Conservation (phyloP, 2,888 invertebrate species). For the Leptinotarsa juncta region DNA sequence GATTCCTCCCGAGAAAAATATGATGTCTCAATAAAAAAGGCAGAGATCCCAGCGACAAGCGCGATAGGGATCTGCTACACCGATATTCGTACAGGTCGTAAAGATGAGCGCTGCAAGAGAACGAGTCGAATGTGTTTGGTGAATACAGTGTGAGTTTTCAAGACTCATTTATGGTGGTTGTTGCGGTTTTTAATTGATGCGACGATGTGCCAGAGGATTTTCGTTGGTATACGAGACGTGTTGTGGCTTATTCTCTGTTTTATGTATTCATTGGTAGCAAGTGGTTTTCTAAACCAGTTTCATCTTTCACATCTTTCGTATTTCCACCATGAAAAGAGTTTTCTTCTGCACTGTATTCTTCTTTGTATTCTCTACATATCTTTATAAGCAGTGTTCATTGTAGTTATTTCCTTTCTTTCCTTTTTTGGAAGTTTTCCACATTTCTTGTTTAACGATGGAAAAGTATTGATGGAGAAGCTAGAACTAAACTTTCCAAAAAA, state of each 20-base stretch:
- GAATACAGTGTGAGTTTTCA: conserved; percentile 26
- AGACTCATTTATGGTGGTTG: conserved; percentile 20
- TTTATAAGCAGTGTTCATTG: no score
- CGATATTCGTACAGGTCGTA: conserved; percentile 56
- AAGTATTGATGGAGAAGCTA: no score
- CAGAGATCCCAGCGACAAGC: conserved; percentile 48
- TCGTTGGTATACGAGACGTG: background rate
- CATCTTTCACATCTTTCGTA: no score
- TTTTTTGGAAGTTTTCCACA: no score
- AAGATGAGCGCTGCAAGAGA: conserved; percentile 41
- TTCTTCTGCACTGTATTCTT: no score
- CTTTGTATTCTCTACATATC: no score
- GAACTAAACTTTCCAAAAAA: no score
- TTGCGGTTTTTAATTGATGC: conserved; percentile 9
- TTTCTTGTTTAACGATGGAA: no score
- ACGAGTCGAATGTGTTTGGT: conserved; percentile 35
- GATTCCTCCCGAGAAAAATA: conserved; percentile 46
- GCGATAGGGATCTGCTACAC: conserved; percentile 55
- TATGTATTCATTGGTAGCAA: background rate
- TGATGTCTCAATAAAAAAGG: conserved; percentile 52
- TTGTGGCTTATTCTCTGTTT: background rate
- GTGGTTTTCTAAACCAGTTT: background rate
- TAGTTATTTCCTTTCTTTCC: no score
- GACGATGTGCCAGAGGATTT: background rate
- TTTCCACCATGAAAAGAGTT: no score